Conservation (phyloP, 2,888 invertebrate species). For the Linnaemya tessellans region DNA sequence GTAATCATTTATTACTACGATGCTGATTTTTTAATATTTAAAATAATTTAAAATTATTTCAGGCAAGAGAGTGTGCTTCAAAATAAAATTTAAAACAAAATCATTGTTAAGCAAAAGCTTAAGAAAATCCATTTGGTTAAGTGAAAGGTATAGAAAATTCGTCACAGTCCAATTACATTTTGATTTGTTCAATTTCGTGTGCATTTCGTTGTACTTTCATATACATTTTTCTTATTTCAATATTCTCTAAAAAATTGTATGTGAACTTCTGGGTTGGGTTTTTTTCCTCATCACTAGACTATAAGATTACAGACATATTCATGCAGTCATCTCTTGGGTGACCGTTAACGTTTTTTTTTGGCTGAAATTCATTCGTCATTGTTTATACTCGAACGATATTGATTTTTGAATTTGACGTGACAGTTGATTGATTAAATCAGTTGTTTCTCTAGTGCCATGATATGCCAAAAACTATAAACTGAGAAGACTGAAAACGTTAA, state of each 20-base stretch:
- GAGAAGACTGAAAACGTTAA: neutral
- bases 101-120: too few species aligned
- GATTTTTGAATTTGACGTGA: conserved; percentile 59
- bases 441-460: conserved; percentile 59
- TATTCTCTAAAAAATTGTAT: conserved; percentile 1
- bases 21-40: too few species aligned
- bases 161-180: neutral
- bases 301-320: neutral
- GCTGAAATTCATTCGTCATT: conserved; percentile 64
- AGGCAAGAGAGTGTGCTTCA: too few species aligned
- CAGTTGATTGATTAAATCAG: conserved; percentile 71
- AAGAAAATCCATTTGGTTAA: neutral
- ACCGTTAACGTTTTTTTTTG: conserved; percentile 46
- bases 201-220: conserved; percentile 26
- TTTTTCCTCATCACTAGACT: neutral
- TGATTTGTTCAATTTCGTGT: neutral
- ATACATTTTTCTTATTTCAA: neutral
- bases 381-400: conserved; percentile 62
- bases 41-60: too few species aligned
- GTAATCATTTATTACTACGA: too few species aligned
- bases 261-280: conserved; percentile 38
- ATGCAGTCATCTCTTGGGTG: conserved; percentile 37
- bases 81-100: too few species aligned
- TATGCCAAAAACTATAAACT: conserved; percentile 38
- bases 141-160: neutral